Evolutionary conservation across 2,113 vertebrate genomes (phyloP).

Genomic region (Pachypanchax playfairii): DNA sequence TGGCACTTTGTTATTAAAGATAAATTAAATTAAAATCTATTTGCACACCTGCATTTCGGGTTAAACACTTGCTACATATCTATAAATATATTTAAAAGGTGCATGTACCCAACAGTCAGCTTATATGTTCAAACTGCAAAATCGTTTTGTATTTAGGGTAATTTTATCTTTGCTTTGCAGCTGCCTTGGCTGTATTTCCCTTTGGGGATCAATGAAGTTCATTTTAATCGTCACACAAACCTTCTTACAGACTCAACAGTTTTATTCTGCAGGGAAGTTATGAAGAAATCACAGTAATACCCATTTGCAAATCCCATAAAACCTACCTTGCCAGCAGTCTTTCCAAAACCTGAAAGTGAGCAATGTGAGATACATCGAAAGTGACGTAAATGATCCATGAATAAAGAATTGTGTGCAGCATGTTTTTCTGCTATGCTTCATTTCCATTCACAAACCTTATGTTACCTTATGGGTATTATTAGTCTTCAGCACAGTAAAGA

Average conservation of each 20-base stretch:
- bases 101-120: constrained; percentile 8
- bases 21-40: too few relatives aligned
- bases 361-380: constrained; percentile 30
- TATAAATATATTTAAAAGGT: constrained; percentile 10
- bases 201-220: constrained; percentile 50
- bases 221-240: constrained; percentile 59
- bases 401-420: constrained; percentile 41
- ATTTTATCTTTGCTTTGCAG: constrained; percentile 62
- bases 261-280: constrained; percentile 38
- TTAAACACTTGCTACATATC: constrained; percentile 29
- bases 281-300: constrained; percentile 49
- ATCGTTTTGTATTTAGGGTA: constrained; percentile 48
- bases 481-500: constrained; percentile 23
- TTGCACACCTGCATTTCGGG: constrained; percentile 16
- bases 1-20: too few relatives aligned
- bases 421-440: constrained; percentile 28
- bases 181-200: constrained; percentile 47
- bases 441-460: constrained; percentile 28
- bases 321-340: constrained; percentile 46
- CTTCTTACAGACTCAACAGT: constrained; percentile 42
- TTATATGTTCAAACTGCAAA: constrained; percentile 36
- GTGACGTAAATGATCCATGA: constrained; percentile 49
- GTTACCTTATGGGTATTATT: constrained; percentile 31
- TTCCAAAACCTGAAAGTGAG: constrained; percentile 26
- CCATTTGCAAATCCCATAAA: constrained; percentile 38